Base-by-base conservation (phyloP, 2,113 vertebrate species). In the Anguilla rostrata region DNA sequence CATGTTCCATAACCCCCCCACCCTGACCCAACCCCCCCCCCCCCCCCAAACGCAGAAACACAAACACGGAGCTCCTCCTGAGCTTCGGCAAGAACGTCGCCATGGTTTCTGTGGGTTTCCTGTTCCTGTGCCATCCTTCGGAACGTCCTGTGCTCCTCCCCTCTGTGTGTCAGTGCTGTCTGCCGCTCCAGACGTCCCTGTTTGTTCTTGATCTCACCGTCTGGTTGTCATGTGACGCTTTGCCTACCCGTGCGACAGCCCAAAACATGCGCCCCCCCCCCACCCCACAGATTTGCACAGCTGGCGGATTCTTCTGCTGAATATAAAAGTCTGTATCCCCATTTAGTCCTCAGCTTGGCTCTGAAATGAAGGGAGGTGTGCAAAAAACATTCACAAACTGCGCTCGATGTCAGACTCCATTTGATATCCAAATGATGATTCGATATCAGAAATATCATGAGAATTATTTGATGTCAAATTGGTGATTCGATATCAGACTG, bases 241-340 rank as follows among this genome's bases (percentile, higher is more conserved):
- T 93, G 88, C 90, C 92, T 94, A 93, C 95, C n/a, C 91, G 56
- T 41, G 92, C 91, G 91, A 85, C 94, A 92, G 93, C 92, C 88
- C 94, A 94, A 96, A 94, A 91, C 89, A 49, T 84, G 81, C 84
- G 9, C 71, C 12, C 71, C 11, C 9, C 8, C 34, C 34, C 34
- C 34, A 34, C 34, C 34, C 9, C 20, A 1, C 71, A 34, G 26
- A 22, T 75, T 75, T 12, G 0, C 71, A 12, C n/a, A 71, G 63
- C n/a, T n/a, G 71, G 26, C 9, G 2, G 63, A 6, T 20, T 71
- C 20, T 71, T 3, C 26, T 71, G 63, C 63, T 14, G 26, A 26
- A 71, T 1, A 16, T n/a, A 26, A 71, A 20, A 8, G 5, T n/a
- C 71, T 34, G 71, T 1, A 11, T 7, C 26, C 11, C 0, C 26